Conservation (phyloP, 2,113 vertebrate species). For the Tenebrosternarchus preto region DNA sequence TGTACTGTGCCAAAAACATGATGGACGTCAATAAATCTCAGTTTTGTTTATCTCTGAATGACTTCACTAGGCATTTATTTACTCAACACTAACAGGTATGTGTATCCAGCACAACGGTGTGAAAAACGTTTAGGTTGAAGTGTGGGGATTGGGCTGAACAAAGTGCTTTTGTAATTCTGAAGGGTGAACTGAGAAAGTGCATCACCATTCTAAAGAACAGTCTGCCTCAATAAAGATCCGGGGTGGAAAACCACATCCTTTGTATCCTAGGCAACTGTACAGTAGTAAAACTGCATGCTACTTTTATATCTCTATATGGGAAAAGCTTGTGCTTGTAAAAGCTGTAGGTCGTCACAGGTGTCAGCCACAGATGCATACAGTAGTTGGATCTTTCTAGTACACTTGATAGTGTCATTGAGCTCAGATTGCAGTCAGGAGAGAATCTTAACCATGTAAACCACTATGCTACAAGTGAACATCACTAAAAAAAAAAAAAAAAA, state of each 20-base stretch:
- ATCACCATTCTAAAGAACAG: background rate
- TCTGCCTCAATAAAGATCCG: background rate
- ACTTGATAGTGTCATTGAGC: no score
- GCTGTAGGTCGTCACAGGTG: background rate
- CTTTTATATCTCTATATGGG: no score
- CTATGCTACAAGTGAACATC: no score
- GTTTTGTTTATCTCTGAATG: background rate
- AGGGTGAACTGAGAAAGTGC: background rate
- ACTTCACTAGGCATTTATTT: background rate
- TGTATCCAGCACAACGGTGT: background rate
- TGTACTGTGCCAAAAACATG: no score
- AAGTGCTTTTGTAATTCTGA: background rate
- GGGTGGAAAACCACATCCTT: background rate
- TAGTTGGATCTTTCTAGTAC: no score
- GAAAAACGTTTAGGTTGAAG: background rate
- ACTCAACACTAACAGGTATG: background rate
- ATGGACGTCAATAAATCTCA: background rate
- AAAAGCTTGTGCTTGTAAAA: background rate
- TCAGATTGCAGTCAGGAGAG: no score
- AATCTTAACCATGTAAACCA: no score
- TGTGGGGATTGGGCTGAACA: background rate
- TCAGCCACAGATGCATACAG: background rate
- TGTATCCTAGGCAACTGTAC: background rate
- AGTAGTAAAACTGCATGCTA: background rate
- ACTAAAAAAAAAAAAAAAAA: no score